Evolutionary conservation across 1,140 invertebrate genomes (phyloP), one percentile per base, ranked within the genome.

Genomic region (Periplaneta americana): DNA sequence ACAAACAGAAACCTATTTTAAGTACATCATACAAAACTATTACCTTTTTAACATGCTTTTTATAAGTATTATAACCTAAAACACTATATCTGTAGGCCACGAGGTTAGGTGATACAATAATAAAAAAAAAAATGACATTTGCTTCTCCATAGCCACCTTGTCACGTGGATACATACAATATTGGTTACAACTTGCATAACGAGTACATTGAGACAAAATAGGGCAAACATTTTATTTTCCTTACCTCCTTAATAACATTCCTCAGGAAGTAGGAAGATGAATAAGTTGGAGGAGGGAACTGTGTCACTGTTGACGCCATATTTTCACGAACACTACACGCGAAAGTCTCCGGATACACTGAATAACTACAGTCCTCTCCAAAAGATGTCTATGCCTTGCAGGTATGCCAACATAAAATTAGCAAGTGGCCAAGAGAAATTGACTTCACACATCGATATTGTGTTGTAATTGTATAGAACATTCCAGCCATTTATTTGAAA

Each of bases 181-280:
- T 66, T 1, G 48, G 11, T 28, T 66, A 28, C 22, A 66, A 66
- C 8, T 22, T 8, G 28, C 13, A 66, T 8, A 1, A 66, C 11
- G 4, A 8, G 28, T n/a, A 66, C 22, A 10, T 66, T 11, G 28
- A 66, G 39, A 11, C 31, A 76, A 79, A 79, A 37, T 28, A 80
- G 34, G 13, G 75, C 18, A 74, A 6, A 32, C 28, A 34, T 34
- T 35, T 0, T 35, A 36, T 18, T 34, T 81, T 33, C 3, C 75
- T 78, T 79, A 82, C 81, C 81, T 82, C 81, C 57, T 82, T 82
- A 28, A 82, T 66, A 28, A 82, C 74, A 36, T 82, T 82, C 33
- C 76, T 37, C 5, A 82, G 36, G 66, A 82, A 82, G 57, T 78
- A 82, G 17, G 81, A 78, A 17, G 81, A 82, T 32, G 81, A 82